phyloP scores from a whole-genome alignment of 1,140 invertebrate species.

The Phymastichus coffea region DNA sequence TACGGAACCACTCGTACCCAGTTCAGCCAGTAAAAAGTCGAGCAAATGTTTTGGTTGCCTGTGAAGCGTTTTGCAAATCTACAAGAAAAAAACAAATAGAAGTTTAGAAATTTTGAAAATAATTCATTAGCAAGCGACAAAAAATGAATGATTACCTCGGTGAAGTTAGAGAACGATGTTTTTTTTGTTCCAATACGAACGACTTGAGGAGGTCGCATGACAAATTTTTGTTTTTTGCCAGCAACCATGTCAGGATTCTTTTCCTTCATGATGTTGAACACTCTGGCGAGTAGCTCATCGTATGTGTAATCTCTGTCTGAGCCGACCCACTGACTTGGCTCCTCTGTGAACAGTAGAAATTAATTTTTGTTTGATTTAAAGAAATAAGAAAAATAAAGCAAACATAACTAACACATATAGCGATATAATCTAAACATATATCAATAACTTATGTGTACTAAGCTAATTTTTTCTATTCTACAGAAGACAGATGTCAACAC shows the following conservation, averaged over 20 bases:
- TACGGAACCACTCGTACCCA: slow-evolving; percentile 94
- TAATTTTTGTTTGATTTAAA: too few species aligned
- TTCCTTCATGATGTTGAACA: slow-evolving; percentile 98
- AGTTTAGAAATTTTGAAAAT: too few species aligned
- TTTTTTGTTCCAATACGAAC: slow-evolving; percentile 98
- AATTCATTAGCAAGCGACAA: too few species aligned
- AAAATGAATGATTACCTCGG: slow-evolving; percentile 78
- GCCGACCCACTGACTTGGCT: slow-evolving; percentile 72
- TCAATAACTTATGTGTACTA: too few species aligned
- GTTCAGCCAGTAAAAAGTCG: slow-evolving; percentile 96
- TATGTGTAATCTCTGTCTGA: slow-evolving; percentile 94
- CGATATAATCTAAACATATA: too few species aligned
- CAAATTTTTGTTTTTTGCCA: slow-evolving; percentile 97
- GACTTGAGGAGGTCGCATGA: slow-evolving; percentile 98
- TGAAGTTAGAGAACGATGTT: slow-evolving; percentile 98
- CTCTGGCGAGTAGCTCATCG: slow-evolving; percentile 93
- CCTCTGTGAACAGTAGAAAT: slow-evolving; percentile 61
- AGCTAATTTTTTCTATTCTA: too few species aligned
- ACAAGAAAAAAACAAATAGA: slow-evolving; percentile 25
- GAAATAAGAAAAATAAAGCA: too few species aligned
- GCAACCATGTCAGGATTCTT: slow-evolving; percentile 99
- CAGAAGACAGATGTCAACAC: too few species aligned
- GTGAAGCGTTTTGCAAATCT: slow-evolving; percentile 85
- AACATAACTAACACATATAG: too few species aligned
- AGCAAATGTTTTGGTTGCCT: slow-evolving; percentile 97